These are phyloP conservation scores for Diaperis boleti DNA, from an alignment of 2,888 invertebrate species.

Conservation along the genomic window DNA sequence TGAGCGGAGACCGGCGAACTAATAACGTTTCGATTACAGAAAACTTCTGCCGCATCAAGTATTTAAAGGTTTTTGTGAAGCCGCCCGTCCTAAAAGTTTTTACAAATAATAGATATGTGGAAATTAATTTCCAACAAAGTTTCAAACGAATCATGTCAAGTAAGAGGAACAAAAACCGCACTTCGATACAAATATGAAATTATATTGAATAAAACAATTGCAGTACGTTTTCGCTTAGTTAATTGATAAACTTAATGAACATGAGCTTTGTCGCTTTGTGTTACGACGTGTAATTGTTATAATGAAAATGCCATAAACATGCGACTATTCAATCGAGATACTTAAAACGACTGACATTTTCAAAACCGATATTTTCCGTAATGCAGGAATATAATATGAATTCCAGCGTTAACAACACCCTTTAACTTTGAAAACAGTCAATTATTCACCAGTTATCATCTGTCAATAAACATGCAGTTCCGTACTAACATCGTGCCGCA, in stretches of 20 bases:
- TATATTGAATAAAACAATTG: no score
- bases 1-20: conserved; percentile 53
- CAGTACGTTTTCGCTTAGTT: no score
- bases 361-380: background rate
- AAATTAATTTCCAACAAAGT: background rate
- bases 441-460: background rate
- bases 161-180: no score
- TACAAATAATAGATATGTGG: conserved; percentile 26
- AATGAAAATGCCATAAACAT: background rate
- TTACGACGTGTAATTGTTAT: no score
- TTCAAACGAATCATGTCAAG: background rate
- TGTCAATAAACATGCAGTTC: background rate
- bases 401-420: background rate
- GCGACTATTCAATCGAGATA: background rate
- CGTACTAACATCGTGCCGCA: background rate
- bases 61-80: conserved; percentile 51
- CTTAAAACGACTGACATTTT: background rate
- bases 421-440: background rate
- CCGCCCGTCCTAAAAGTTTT: conserved; percentile 37
- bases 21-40: conserved; percentile 57
- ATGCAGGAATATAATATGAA: background rate
- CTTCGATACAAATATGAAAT: no score
- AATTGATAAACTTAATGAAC: background rate
- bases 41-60: conserved; percentile 53
- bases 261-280: no score